phyloP scores from a whole-genome alignment of 2,797 vertebrate species.

The Poecilia picta region DNA sequence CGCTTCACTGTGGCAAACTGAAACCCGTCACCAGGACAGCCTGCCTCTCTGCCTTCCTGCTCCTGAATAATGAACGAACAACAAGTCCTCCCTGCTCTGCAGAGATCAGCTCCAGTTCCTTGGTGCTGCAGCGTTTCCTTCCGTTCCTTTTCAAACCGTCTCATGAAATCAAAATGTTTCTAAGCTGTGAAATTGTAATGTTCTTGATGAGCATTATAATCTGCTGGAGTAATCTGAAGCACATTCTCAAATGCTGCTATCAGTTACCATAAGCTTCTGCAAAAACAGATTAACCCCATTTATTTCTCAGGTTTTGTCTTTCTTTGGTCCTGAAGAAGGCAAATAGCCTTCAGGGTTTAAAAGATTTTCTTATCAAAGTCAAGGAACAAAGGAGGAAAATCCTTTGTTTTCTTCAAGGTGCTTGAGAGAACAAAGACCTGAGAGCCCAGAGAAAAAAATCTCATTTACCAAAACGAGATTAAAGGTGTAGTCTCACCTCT shows the following conservation, averaged over 20 bases:
- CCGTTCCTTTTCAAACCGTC: not conserved
- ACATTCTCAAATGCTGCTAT: not conserved
- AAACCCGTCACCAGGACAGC: constrained; percentile 41
- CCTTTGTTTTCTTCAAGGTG: not conserved
- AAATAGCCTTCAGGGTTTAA: not conserved
- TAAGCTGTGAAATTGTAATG: not conserved
- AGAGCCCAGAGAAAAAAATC: not conserved
- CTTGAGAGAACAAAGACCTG: not conserved
- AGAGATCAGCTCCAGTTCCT: not conserved
- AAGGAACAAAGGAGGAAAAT: not conserved
- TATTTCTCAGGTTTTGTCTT: not conserved
- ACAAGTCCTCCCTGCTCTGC: constrained; percentile 19
- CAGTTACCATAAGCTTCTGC: not conserved
- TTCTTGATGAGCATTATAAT: not conserved
- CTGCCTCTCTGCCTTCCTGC: constrained; percentile 34
- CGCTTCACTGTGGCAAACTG: constrained; percentile 33
- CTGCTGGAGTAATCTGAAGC: not conserved
- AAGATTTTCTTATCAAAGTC: not conserved
- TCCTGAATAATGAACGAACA: constrained; percentile 64
- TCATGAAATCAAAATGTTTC: not conserved
- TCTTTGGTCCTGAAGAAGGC: not conserved
- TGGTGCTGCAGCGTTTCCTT: not conserved
- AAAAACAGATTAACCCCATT: not conserved
- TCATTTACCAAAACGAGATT: not conserved
- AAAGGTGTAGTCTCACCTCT: not conserved